phyloP scores from a whole-genome alignment of 2,797 vertebrate species.

The Coendou prehensilis region DNA sequence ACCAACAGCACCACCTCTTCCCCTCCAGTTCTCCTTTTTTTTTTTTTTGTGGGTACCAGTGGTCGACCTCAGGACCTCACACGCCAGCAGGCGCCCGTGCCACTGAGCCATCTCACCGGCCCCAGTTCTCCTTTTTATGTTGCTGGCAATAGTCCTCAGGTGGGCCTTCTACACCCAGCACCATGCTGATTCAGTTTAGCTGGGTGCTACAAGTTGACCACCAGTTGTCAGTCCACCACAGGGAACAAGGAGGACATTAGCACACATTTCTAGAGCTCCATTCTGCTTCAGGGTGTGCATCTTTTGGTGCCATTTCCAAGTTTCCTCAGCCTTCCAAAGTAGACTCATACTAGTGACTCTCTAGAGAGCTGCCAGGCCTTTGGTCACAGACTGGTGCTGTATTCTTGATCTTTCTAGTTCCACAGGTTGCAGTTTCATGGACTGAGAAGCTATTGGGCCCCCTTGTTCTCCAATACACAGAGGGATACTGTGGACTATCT shows the following conservation, averaged over 20 bases:
- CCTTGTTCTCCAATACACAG: background rate
- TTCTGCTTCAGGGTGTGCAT: background rate
- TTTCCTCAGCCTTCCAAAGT: background rate
- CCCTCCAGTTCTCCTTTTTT: too few relatives aligned
- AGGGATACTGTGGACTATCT: background rate
- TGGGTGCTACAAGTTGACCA: too few relatives aligned
- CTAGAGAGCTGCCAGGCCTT: background rate
- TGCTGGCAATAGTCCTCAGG: too few relatives aligned
- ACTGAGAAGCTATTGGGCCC: background rate
- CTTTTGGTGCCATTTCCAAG: background rate
- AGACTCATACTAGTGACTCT: background rate
- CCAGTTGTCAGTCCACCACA: too few relatives aligned
- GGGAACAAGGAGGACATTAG: background rate
- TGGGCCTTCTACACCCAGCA: too few relatives aligned
- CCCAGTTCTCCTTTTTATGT: too few relatives aligned
- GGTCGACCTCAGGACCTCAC: too few relatives aligned
- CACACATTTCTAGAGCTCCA: background rate
- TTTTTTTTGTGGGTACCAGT: too few relatives aligned
- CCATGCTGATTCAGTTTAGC: too few relatives aligned
- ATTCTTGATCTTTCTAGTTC: background rate
- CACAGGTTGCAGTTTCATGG: background rate
- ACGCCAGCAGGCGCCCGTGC: too few relatives aligned
- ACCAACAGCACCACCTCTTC: too few relatives aligned
- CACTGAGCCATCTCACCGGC: too few relatives aligned
- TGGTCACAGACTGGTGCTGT: background rate